Conservation (phyloP, 2,888 invertebrate genomes). For the Trilocha varians region DNA sequence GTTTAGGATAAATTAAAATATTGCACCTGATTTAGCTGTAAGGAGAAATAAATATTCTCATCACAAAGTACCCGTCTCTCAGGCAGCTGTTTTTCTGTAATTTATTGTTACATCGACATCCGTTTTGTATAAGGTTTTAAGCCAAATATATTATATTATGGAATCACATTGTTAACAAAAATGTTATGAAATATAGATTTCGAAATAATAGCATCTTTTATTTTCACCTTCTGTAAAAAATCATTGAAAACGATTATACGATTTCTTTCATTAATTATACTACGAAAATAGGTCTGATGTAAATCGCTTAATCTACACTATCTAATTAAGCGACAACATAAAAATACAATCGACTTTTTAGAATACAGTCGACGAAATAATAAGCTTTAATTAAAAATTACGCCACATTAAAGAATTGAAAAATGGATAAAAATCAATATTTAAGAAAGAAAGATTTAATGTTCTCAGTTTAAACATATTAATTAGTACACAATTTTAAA, state of each 20-base stretch:
- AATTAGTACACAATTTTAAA: background rate
- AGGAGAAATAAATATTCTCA: slow-evolving; percentile 26
- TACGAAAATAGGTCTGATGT: no score
- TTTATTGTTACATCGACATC: slow-evolving; percentile 44
- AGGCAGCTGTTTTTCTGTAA: slow-evolving; percentile 25
- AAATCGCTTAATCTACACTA: no score
- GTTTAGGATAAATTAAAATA: slow-evolving; percentile 12
- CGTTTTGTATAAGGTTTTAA: slow-evolving; percentile 58
- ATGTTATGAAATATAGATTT: slow-evolving; percentile 69
- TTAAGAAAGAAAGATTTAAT: slow-evolving; percentile 1
- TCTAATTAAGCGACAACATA: no score
- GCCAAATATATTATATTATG: slow-evolving; percentile 70
- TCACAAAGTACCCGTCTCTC: slow-evolving; percentile 36
- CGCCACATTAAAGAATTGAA: slow-evolving; percentile 4
- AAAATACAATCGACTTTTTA: no score
- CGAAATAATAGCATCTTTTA: slow-evolving; percentile 28
- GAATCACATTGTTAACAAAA: slow-evolving; percentile 66
- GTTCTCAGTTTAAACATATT: background rate
- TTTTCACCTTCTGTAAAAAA: slow-evolving; percentile 7
- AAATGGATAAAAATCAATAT: slow-evolving; percentile 1
- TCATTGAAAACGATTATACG: background rate
- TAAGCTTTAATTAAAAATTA: slow-evolving; percentile 7
- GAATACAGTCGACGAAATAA: no score
- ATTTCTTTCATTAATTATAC: no score
- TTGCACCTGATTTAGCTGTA: slow-evolving; percentile 16